A percentile compares a stretch with the other conserved stretches of the same genome.
phyloP scores from a whole-genome alignment of 2,113 vertebrate species.

The Nyctibius bracteatus region DNA sequence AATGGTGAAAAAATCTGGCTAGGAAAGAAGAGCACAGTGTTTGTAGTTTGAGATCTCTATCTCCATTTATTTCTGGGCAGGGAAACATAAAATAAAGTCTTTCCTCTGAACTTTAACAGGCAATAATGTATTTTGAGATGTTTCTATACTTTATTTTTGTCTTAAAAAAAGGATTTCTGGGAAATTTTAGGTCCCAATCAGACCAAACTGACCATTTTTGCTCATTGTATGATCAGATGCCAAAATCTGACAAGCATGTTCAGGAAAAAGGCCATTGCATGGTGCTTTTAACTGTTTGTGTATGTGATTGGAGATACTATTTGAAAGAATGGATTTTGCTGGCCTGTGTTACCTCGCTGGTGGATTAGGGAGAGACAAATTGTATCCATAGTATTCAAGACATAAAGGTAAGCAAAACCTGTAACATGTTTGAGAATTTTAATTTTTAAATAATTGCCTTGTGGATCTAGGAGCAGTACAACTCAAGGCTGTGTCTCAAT shows the following conservation, averaged over 20 bases:
- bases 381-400: not conserved
- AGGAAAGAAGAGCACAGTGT: not conserved
- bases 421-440: not conserved
- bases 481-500: not conserved
- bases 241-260: not conserved
- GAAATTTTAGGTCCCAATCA: not conserved
- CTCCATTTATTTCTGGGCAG: not conserved
- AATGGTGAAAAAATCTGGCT: not conserved
- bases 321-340: not conserved
- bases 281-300: not conserved
- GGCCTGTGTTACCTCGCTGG: not conserved
- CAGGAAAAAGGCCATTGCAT: not conserved
- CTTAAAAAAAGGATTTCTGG: conserved; percentile 4
- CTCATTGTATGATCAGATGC: not conserved
- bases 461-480: not conserved
- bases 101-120: conserved; percentile 7
- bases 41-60: not conserved
- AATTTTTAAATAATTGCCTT: not conserved
- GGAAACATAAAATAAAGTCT: not conserved
- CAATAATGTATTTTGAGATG: conserved; percentile 8
- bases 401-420: not conserved
- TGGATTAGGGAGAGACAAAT: not conserved
- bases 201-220: not conserved
- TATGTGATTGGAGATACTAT: not conserved
- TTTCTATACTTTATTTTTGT: conserved; percentile 7